Evolutionary conservation across 1,140 invertebrate species (phyloP).

Genomic region (Portunus trituberculatus): DNA sequence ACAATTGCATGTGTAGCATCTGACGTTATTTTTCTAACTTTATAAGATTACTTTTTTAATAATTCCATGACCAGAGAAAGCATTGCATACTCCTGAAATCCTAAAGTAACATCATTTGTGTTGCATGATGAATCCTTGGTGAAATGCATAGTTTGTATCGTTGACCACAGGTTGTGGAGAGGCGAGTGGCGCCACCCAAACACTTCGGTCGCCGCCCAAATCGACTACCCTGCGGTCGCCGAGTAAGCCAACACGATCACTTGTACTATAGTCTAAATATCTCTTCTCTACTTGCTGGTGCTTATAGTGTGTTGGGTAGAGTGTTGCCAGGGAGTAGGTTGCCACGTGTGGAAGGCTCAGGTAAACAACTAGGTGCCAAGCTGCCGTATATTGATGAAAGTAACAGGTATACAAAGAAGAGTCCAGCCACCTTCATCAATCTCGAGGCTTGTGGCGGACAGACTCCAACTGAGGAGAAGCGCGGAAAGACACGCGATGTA

Average conservation of each 20-base stretch:
- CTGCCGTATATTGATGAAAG: too few species aligned
- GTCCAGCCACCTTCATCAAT: background rate
- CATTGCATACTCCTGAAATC: background rate
- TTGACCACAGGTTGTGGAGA: slow-evolving; percentile 49
- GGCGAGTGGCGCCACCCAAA: slow-evolving; percentile 38
- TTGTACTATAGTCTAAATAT: too few species aligned
- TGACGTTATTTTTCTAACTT: background rate
- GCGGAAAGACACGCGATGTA: too few species aligned
- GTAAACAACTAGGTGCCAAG: too few species aligned
- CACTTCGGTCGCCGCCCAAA: background rate
- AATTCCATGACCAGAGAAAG: background rate
- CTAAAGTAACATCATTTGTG: background rate
- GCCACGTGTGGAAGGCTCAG: too few species aligned
- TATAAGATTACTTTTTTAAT: background rate
- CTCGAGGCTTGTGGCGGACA: background rate
- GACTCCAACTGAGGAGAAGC: too few species aligned
- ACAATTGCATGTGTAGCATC: background rate
- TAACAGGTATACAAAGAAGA: too few species aligned
- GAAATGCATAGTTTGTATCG: background rate
- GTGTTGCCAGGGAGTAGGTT: too few species aligned
- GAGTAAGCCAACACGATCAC: background rate
- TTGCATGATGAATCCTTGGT: background rate
- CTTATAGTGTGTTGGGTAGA: too few species aligned
- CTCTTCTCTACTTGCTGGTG: too few species aligned
- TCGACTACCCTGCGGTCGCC: background rate